Evolutionary conservation across 2,888 invertebrate species (phyloP), one percentile per base, ranked within the genome.

Genomic region (Acronicta alni): DNA sequence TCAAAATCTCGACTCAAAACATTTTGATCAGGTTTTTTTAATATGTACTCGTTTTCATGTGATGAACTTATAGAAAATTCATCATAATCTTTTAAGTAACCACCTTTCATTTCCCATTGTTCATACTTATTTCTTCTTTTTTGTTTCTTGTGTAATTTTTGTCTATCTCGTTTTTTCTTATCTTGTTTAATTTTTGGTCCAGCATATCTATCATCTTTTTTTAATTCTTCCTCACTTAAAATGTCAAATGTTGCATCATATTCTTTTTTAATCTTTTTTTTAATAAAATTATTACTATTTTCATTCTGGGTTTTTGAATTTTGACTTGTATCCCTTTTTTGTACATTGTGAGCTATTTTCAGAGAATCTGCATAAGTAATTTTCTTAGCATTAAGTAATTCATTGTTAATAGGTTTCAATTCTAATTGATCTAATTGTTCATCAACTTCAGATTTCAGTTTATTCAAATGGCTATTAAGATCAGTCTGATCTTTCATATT

Each of bases 21-120:
- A 48, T 85, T 84, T 53, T 74, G 81, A 55, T 86, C 83, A 0
- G 77, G 73, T 37, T 82, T 83, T 57, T 76, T 84, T 12, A 81
- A 54, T 14, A 73, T 56, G 63, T 75, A 74, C 35, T 86, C 85
- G 44, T 84, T 86, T 47, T 88, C 87, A 61, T 84, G 85, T 23
- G 86, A 80, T 59, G 86, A 87, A 37, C 77, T 80, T 47, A 84
- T 45, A 26, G 88, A 86, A 57, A 86, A 83, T 45, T 90, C 88
- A 72, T 92, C 93, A 80, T 86, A 93, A 73, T 93, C 90, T 72
- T 89, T 89, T 67, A 91, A 72, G 53, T 90, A 89, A 20, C 90
- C 92, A 26, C 89, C 90, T 70, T 93, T 93, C 86, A 92, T 89
- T 79, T 93, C 91, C 89, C 91, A 93, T 61, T 92, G 89, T 67